Conservation (phyloP, 2,888 invertebrate species). For the Drosophila melanosoma region DNA sequence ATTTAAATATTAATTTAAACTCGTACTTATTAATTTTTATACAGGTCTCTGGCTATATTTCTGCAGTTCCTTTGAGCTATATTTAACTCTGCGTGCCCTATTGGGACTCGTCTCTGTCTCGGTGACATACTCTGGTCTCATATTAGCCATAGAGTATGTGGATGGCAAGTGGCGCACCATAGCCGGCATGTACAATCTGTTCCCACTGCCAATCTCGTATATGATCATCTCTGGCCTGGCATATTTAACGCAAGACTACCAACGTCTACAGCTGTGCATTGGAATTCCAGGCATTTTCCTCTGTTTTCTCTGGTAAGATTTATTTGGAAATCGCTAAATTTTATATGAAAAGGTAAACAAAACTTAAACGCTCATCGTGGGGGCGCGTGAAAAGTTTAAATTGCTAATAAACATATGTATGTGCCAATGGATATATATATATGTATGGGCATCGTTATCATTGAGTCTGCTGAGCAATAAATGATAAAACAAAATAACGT, state of each 20-base stretch:
- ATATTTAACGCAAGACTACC: slow-evolving; percentile 90
- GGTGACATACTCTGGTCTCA: slow-evolving; percentile 92
- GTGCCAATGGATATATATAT: not conserved
- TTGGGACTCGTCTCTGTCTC: slow-evolving; percentile 93
- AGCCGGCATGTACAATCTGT: slow-evolving; percentile 92
- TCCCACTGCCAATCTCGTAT: slow-evolving; percentile 91
- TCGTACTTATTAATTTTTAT: not conserved
- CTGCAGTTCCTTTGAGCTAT: slow-evolving; percentile 89
- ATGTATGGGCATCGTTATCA: slow-evolving; percentile 6
- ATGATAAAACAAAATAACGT: slow-evolving; percentile 62
- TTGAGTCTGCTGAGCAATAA: slow-evolving; percentile 42
- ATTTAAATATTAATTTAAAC: not conserved
- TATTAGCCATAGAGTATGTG: slow-evolving; percentile 91
- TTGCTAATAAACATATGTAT: slow-evolving; percentile 32
- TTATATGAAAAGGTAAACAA: slow-evolving; percentile 48
- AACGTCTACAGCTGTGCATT: slow-evolving; percentile 89
- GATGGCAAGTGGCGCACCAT: slow-evolving; percentile 93
- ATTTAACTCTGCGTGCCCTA: slow-evolving; percentile 89
- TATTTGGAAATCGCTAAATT: slow-evolving; percentile 9
- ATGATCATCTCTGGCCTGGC: slow-evolving; percentile 90
- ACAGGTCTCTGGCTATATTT: slow-evolving; percentile 88
- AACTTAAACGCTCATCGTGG: slow-evolving; percentile 4
- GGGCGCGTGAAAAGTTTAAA: slow-evolving; percentile 48
- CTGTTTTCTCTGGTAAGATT: slow-evolving; percentile 88
- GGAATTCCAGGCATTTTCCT: slow-evolving; percentile 90